These are phyloP conservation scores for Leptinotarsa peninsularis DNA, from an alignment of 2,888 invertebrate genomes.

Conservation along the genomic window DNA sequence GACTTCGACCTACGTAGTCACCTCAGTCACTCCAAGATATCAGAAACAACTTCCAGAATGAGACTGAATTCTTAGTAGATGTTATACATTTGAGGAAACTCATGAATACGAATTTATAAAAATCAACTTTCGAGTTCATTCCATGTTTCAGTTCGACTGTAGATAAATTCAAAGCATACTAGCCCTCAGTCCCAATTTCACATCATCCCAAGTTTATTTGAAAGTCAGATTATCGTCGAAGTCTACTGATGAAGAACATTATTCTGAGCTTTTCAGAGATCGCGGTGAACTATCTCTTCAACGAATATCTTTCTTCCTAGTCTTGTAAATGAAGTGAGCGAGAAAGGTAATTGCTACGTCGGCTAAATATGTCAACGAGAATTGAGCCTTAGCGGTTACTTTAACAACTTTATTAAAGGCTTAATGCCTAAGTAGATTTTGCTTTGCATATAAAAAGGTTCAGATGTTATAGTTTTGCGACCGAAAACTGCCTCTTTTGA, in stretches of 20 bases:
- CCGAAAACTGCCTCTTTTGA: constrained; percentile 35
- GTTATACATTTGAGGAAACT: no score
- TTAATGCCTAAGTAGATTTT: constrained; percentile 54
- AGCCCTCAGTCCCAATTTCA: neutral
- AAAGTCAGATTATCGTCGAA: constrained; percentile 42
- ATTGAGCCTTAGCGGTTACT: constrained; percentile 53
- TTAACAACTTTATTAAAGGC: constrained; percentile 56
- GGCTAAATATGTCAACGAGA: constrained; percentile 48
- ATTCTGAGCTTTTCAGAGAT: constrained; percentile 43
- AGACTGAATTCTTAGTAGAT: no score
- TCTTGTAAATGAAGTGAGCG: constrained; percentile 41
- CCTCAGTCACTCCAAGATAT: no score
- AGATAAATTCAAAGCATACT: no score
- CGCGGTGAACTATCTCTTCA: constrained; percentile 39
- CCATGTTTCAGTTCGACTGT: no score
- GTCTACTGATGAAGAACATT: constrained; percentile 45
- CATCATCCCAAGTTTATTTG: neutral
- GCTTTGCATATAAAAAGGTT: constrained; percentile 55
- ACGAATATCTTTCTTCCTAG: constrained; percentile 41
- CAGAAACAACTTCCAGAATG: no score
- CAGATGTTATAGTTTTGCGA: constrained; percentile 43
- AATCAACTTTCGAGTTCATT: no score
- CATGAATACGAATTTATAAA: no score
- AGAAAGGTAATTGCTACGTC: constrained; percentile 46
- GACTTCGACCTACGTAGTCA: no score